Conservation (phyloP, 2,113 vertebrate species). For the Taurulus bubalis region DNA sequence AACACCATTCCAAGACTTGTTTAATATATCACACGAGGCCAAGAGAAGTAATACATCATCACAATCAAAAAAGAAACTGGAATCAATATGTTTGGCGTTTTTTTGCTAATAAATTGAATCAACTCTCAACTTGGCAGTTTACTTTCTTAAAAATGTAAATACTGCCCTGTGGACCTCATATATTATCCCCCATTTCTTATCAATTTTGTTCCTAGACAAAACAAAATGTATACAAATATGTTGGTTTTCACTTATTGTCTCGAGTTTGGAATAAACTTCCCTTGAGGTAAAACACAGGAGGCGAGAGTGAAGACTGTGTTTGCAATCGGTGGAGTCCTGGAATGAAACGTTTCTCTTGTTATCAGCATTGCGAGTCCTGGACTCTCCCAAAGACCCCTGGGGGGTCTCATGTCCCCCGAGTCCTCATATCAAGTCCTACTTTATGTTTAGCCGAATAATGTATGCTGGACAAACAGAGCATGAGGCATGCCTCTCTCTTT, state of each 20-base stretch:
- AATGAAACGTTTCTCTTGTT: not conserved
- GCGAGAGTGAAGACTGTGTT: not conserved
- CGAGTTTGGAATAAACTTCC: not conserved
- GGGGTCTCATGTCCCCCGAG: not conserved
- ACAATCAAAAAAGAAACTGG: not conserved
- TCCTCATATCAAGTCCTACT: slow-evolving; percentile 8
- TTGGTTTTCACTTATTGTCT: not conserved
- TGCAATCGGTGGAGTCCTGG: not conserved
- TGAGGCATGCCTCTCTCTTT: not conserved
- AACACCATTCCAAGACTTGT: not conserved
- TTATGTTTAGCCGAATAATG: slow-evolving; percentile 8
- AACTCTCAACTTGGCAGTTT: not conserved
- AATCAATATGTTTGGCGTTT: too few relatives aligned
- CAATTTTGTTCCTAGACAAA: not conserved
- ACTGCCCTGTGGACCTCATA: not conserved
- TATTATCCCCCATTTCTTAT: not conserved
- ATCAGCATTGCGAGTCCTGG: not conserved
- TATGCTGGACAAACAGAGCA: slow-evolving; percentile 22
- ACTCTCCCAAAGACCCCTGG: not conserved
- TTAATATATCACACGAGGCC: not conserved
- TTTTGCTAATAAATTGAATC: not conserved
- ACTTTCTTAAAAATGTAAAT: not conserved
- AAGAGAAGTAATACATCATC: not conserved
- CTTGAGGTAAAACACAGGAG: not conserved
- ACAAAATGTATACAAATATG: not conserved